phyloP scores from a whole-genome alignment of 2,888 invertebrate genomes.

The Chorisops tibialis region DNA sequence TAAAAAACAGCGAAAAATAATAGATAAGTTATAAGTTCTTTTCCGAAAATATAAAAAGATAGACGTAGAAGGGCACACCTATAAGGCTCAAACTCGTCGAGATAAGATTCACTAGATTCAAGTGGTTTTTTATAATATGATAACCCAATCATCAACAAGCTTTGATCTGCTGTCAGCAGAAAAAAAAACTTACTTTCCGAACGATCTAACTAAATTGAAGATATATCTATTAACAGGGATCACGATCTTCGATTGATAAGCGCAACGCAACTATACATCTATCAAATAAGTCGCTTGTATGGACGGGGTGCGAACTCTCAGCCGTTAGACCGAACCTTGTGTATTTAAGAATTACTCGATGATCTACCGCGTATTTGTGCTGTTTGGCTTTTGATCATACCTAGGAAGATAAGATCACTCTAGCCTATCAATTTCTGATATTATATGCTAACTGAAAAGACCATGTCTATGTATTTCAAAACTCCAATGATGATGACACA shows the following conservation, averaged over 20 bases:
- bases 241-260: constrained; percentile 12
- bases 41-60: too few species aligned
- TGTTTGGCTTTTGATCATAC: constrained; percentile 1
- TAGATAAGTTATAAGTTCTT: too few species aligned
- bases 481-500: too few species aligned
- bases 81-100: too few species aligned
- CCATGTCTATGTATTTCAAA: too few species aligned
- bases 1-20: too few species aligned
- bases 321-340: background rate
- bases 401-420: background rate
- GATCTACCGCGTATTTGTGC: background rate
- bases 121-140: too few species aligned
- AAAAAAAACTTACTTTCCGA: background rate
- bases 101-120: too few species aligned
- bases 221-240: background rate
- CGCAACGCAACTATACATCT: background rate
- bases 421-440: background rate
- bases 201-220: background rate
- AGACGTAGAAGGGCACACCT: too few species aligned
- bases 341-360: background rate
- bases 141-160: too few species aligned
- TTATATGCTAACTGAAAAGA: too few species aligned
- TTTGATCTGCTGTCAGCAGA: background rate
- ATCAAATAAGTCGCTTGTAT: background rate
- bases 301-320: background rate